phyloP scores from a whole-genome alignment of 92 coral and sea anemone genomes.

The Parazoanthus swiftii region DNA sequence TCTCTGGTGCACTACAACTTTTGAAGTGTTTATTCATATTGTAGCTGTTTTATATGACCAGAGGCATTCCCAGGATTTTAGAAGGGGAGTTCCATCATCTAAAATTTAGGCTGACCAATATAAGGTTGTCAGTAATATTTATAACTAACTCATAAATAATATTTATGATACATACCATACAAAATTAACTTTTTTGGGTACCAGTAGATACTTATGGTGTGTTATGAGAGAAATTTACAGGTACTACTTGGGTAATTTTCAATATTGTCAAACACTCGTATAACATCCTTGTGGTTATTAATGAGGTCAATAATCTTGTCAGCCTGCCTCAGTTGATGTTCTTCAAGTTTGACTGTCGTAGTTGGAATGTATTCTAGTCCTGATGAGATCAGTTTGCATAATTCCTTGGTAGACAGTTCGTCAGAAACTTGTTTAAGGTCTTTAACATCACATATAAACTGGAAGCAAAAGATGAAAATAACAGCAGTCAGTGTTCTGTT shows the following conservation, averaged over 20 bases:
- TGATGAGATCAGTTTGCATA: slow-evolving; percentile 59
- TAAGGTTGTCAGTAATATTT: too few relatives aligned
- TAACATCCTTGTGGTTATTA: slow-evolving; percentile 76
- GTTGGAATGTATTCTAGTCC: slow-evolving; percentile 85
- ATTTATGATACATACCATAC: too few relatives aligned
- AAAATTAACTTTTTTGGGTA: too few relatives aligned
- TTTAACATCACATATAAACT: slow-evolving; percentile 85
- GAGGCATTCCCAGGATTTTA: too few relatives aligned
- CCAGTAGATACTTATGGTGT: too few relatives aligned
- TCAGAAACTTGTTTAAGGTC: slow-evolving; percentile 81
- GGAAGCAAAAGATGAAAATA: slow-evolving; percentile 36
- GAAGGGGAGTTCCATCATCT: too few relatives aligned
- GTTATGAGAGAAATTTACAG: slow-evolving; percentile 62
- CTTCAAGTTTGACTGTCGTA: slow-evolving; percentile 65
- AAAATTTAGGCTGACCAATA: too few relatives aligned
- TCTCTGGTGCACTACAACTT: too few relatives aligned
- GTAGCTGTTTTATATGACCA: too few relatives aligned
- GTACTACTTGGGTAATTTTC: slow-evolving; percentile 80
- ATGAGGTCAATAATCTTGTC: slow-evolving; percentile 84
- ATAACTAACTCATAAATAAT: too few relatives aligned
- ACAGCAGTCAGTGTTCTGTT: background rate
- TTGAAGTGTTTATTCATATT: too few relatives aligned
- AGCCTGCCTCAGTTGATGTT: slow-evolving; percentile 72
- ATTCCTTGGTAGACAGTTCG: slow-evolving; percentile 59
- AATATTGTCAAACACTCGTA: slow-evolving; percentile 88